Percentiles rank a stretch among this genome's conserved stretches.
Conservation (phyloP, 2,113 vertebrate genomes). For the Tragelaphus scriptus region DNA sequence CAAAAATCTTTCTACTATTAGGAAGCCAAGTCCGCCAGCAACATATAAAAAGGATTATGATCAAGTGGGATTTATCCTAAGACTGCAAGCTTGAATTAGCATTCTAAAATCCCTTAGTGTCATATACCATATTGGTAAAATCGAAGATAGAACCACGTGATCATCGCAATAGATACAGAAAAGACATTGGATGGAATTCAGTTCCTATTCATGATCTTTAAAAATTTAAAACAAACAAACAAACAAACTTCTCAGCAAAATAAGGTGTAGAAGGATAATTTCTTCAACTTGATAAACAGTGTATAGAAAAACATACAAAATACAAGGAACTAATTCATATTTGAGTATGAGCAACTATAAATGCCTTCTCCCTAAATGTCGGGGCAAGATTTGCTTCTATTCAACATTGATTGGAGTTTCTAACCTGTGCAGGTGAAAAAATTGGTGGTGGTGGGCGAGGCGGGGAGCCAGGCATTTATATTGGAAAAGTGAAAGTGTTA, state of each 20-base stretch:
- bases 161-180: neutral
- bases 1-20: neutral
- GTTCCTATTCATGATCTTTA: neutral
- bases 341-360: neutral
- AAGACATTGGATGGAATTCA: neutral
- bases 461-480: neutral
- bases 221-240: neutral
- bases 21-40: neutral
- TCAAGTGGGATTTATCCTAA: neutral
- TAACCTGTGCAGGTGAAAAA: neutral
- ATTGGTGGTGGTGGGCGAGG: neutral
- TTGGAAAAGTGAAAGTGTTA: neutral
- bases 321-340: neutral
- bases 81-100: neutral
- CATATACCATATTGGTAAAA: neutral
- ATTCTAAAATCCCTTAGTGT: neutral
- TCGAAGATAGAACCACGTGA: neutral
- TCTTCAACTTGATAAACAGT: neutral
- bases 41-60: neutral
- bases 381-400: neutral
- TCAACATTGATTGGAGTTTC: neutral
- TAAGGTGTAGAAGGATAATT: neutral
- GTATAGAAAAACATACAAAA: neutral
- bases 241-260: neutral
- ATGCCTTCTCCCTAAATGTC: neutral